These are phyloP conservation scores for Oncorhynchus nerka DNA, from an alignment of 2,113 vertebrate genomes.

Conservation along the genomic window DNA sequence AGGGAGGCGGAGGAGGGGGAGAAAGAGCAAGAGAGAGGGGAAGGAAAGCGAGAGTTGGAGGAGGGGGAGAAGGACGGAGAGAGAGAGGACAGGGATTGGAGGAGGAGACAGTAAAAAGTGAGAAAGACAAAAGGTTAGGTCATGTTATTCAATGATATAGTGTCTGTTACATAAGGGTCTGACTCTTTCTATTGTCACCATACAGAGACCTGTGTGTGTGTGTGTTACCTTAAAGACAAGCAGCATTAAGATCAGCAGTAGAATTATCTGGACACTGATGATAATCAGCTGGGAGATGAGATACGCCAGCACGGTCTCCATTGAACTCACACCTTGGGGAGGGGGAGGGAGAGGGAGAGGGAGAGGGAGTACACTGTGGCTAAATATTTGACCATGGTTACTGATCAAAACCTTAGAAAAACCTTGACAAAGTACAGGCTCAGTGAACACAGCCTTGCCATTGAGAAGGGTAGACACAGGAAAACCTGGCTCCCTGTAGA, in stretches of 20 bases:
- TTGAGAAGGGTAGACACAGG: no score
- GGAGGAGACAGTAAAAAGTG: not conserved
- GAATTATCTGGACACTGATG: conserved; percentile 77
- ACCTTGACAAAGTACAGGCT: no score
- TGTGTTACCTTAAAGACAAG: conserved; percentile 73
- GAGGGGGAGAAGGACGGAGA: no score
- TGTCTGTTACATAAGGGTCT: not conserved
- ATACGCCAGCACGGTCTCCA: conserved; percentile 79
- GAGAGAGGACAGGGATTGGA: not conserved
- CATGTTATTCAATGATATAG: no score
- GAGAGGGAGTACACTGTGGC: not conserved
- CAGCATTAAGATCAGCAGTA: conserved; percentile 75
- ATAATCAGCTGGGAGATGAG: conserved; percentile 78
- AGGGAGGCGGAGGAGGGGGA: not conserved
- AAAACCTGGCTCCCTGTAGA: no score
- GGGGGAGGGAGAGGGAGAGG: no score
- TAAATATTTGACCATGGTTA: no score
- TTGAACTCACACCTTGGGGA: conserved; percentile 72
- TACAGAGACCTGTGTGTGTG: not conserved
- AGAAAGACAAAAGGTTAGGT: no score
- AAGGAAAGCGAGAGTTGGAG: conserved; percentile 38
- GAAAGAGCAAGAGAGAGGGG: not conserved
- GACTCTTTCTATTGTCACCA: no score
- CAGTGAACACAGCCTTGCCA: no score
- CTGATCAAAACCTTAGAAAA: no score